These are phyloP conservation scores for Tachina lurida DNA, from an alignment of 2,888 invertebrate species.

Conservation along the genomic window DNA sequence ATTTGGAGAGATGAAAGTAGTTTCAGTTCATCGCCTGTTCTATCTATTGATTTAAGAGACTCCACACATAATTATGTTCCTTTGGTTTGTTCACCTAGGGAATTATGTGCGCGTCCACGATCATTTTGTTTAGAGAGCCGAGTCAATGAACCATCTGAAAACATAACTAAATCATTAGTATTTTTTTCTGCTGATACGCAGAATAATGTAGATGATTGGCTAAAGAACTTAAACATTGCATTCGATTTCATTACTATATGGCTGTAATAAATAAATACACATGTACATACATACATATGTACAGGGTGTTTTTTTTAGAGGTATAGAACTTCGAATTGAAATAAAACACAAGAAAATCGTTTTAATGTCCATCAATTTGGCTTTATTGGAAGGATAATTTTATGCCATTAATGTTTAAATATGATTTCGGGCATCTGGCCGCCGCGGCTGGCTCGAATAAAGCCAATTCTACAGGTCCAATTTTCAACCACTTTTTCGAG, in stretches of 20 bases:
- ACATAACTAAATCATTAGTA: constrained; percentile 75
- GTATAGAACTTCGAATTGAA: too few relatives aligned
- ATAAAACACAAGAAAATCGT: too few relatives aligned
- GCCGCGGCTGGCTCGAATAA: too few relatives aligned
- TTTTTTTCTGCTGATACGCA: constrained; percentile 84
- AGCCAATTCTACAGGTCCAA: too few relatives aligned
- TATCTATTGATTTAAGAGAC: constrained; percentile 81
- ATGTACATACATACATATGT: too few relatives aligned
- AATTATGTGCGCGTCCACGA: constrained; percentile 83
- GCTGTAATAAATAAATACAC: constrained; percentile 75
- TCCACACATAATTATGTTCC: constrained; percentile 75
- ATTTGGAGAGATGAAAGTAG: constrained; percentile 84
- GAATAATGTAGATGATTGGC: constrained; percentile 83
- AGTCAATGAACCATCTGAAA: constrained; percentile 74
- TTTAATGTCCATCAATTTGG: too few relatives aligned
- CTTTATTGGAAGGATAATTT: too few relatives aligned
- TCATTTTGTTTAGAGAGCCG: constrained; percentile 80
- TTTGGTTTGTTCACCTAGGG: constrained; percentile 81
- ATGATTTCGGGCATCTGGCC: too few relatives aligned
- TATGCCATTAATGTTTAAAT: too few relatives aligned
- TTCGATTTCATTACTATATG: constrained; percentile 83
- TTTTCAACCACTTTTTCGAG: too few relatives aligned
- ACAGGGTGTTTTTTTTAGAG: too few relatives aligned
- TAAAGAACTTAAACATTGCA: constrained; percentile 82
- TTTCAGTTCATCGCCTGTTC: constrained; percentile 78